These are phyloP conservation scores for Equus przewalskii DNA, from an alignment of 2,113 vertebrate genomes.

Conservation along the genomic window DNA sequence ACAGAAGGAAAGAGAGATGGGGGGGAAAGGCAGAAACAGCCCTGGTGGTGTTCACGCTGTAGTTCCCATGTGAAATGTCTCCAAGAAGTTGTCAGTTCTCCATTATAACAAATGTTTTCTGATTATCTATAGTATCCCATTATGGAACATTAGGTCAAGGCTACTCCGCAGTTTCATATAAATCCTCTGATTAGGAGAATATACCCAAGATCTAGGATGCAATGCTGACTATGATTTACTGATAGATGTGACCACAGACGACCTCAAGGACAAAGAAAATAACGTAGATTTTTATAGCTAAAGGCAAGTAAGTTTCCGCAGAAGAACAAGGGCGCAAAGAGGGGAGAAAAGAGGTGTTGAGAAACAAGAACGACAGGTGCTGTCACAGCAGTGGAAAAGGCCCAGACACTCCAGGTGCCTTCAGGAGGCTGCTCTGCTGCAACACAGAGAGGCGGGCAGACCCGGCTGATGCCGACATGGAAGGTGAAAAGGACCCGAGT, in stretches of 20 bases:
- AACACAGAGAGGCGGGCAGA: not conserved
- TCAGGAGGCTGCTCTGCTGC: not conserved
- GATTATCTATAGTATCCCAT: not conserved
- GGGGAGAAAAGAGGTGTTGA: not conserved
- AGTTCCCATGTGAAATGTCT: no score
- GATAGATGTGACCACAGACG: not conserved
- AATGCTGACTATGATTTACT: not conserved
- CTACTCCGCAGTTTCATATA: not conserved
- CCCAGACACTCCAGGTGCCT: rapidly evolving
- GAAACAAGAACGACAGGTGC: not conserved
- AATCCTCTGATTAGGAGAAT: not conserved
- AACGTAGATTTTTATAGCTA: not conserved
- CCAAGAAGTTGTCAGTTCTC: not conserved
- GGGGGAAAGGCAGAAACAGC: not conserved
- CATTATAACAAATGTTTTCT: not conserved
- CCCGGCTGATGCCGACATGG: rapidly evolving
- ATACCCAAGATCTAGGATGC: not conserved
- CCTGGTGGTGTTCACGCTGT: rapidly evolving
- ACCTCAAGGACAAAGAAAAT: not conserved
- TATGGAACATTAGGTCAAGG: not conserved
- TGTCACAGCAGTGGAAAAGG: rapidly evolving
- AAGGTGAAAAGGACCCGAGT: not conserved
- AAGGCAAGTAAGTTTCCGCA: not conserved
- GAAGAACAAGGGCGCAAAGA: no score
- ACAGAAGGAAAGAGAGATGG: not conserved